A percentile compares a stretch with the other conserved stretches of the same genome.
phyloP scores from a whole-genome alignment of 2,888 invertebrate genomes.

The Galeopsomyia nigrocyanea region DNA sequence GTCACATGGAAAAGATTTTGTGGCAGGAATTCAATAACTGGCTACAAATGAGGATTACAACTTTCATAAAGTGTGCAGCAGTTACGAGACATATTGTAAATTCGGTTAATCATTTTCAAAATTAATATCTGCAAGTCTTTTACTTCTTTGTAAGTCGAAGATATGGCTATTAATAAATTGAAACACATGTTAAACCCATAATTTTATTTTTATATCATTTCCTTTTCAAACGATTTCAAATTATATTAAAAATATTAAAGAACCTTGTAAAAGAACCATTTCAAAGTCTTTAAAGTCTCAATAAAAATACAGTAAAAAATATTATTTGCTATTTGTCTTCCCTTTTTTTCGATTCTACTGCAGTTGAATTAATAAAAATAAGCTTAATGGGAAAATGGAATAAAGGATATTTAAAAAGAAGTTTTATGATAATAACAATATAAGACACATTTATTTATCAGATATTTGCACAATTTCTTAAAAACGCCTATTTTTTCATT shows the following conservation, averaged over 20 bases:
- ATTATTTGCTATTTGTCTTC: neutral
- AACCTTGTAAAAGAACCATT: too few species aligned
- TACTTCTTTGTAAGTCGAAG: slow-evolving; percentile 35
- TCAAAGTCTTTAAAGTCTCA: too few species aligned
- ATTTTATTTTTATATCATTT: slow-evolving; percentile 1
- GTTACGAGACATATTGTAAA: slow-evolving; percentile 30
- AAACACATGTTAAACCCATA: slow-evolving; percentile 27
- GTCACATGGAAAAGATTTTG: slow-evolving; percentile 15
- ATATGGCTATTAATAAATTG: slow-evolving; percentile 46
- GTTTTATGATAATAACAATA: slow-evolving; percentile 57
- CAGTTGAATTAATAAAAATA: slow-evolving; percentile 7
- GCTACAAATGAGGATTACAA: neutral
- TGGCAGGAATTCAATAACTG: slow-evolving; percentile 14
- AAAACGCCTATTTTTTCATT: slow-evolving; percentile 48
- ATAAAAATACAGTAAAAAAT: neutral
- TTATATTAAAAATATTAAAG: too few species aligned
- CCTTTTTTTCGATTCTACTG: slow-evolving; percentile 10
- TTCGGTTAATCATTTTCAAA: slow-evolving; percentile 26
- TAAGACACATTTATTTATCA: slow-evolving; percentile 66
- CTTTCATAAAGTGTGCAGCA: slow-evolving; percentile 24
- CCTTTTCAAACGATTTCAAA: neutral
- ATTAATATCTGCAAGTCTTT: slow-evolving; percentile 27
- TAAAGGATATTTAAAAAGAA: slow-evolving; percentile 27
- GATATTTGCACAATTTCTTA: slow-evolving; percentile 52
- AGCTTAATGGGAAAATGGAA: neutral